Conservation (phyloP, 2,113 vertebrate species). For the Syrmaticus mikado region DNA sequence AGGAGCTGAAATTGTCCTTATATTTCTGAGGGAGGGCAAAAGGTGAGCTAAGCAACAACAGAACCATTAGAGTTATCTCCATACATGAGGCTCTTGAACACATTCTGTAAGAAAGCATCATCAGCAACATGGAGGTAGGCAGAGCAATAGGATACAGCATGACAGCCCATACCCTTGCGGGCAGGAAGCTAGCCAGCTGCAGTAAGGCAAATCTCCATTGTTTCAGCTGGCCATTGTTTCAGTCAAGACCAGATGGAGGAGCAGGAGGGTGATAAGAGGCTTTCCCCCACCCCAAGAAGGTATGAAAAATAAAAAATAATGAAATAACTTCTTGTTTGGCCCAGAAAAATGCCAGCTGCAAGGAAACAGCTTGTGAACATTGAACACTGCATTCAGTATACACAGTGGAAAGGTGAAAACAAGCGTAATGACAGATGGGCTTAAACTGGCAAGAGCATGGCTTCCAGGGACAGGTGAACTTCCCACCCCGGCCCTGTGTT, state of each 20-base stretch:
- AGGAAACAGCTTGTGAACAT: background rate
- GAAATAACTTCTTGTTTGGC: background rate
- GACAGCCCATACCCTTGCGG: background rate
- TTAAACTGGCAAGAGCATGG: accelerated
- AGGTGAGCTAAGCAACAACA: background rate
- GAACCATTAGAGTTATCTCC: background rate
- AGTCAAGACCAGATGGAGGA: background rate
- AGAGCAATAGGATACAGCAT: background rate
- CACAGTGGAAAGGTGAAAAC: background rate
- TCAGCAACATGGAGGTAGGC: accelerated
- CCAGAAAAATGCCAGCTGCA: background rate
- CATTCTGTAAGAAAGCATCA: accelerated
- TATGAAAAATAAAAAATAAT: background rate
- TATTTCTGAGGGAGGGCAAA: background rate
- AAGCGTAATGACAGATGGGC: background rate
- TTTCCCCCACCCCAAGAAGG: background rate
- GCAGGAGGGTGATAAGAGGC: background rate
- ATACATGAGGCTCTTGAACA: background rate
- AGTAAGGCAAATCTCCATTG: accelerated
- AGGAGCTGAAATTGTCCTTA: background rate
- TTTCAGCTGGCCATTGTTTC: background rate
- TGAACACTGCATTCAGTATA: background rate
- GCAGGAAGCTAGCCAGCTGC: too few relatives aligned
- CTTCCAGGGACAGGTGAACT: background rate
- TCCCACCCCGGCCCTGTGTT: background rate